Percentiles rank a stretch among this genome's conserved stretches.
Conservation (phyloP, 1,140 invertebrate species). For the Drosophila grimshawi region DNA sequence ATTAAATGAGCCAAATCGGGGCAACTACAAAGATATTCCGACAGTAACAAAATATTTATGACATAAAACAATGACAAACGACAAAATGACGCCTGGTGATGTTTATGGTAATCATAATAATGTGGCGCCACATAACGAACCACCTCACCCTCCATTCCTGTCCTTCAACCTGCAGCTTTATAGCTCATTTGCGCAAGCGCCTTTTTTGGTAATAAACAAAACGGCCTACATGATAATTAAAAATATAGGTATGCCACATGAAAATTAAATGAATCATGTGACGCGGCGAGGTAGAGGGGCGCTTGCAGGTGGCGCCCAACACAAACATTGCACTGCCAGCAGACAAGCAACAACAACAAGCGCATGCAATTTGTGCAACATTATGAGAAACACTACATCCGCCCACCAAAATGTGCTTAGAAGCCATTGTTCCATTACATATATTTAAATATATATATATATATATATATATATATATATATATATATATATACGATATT, state of each 20-base stretch:
- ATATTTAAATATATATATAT: background rate
- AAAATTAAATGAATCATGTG: constrained; percentile 45
- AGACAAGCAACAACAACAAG: constrained; percentile 48
- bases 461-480: constrained; percentile 19
- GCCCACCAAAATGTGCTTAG: constrained; percentile 63
- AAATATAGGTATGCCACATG: constrained; percentile 27
- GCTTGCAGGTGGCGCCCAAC: background rate
- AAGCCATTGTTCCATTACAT: constrained; percentile 56
- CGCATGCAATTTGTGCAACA: constrained; percentile 53
- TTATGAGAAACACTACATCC: constrained; percentile 59
- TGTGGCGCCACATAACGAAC: constrained; percentile 57
- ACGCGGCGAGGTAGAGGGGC: background rate
- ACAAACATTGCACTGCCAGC: constrained; percentile 28
- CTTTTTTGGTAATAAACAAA: constrained; percentile 68
- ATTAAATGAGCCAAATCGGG: constrained; percentile 76
- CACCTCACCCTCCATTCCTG: background rate
- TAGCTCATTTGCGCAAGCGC: constrained; percentile 58
- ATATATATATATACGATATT: constrained; percentile 41
- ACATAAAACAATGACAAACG: constrained; percentile 43
- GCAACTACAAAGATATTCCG: constrained; percentile 49
- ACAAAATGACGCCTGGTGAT: constrained; percentile 57
- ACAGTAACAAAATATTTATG: constrained; percentile 43
- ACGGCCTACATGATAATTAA: constrained; percentile 78
- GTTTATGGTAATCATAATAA: constrained; percentile 59
- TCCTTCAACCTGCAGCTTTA: constrained; percentile 15